Evolutionary conservation across 2,113 vertebrate genomes (phyloP).

Genomic region (Cryptomyrus ogoouensis): DNA sequence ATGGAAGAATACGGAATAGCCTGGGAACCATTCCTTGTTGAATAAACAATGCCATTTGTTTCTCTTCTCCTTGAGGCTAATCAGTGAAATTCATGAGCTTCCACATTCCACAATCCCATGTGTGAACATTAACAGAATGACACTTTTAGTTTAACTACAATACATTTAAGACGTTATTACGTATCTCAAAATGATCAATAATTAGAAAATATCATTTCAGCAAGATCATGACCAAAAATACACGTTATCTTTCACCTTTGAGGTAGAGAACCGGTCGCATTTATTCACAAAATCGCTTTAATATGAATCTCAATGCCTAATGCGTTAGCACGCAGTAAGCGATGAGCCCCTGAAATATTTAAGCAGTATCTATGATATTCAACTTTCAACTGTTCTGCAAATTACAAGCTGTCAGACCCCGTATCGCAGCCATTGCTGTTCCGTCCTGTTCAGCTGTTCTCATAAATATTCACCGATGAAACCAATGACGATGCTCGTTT

Average conservation of each 20-base stretch:
- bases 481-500: neutral
- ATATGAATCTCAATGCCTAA: neutral
- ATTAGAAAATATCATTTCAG: neutral
- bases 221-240: neutral
- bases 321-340: neutral
- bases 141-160: neutral
- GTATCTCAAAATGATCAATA: neutral
- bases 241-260: neutral
- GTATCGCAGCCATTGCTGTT: constrained; percentile 5
- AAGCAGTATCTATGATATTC: neutral
- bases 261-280: neutral
- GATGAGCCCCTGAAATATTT: neutral
- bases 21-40: constrained; percentile 30
- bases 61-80: constrained; percentile 24
- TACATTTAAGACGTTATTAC: neutral
- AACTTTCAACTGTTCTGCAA: neutral
- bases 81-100: constrained; percentile 25
- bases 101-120: neutral
- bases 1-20: neutral
- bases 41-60: constrained; percentile 50
- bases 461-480: neutral
- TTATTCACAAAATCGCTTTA: neutral
- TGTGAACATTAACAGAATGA: neutral
- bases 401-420: neutral
- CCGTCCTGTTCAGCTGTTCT: neutral